A percentile compares a stretch with the other conserved stretches of the same genome.
Conservation (phyloP, 2,888 invertebrate genomes). For the Protonemura montana region DNA sequence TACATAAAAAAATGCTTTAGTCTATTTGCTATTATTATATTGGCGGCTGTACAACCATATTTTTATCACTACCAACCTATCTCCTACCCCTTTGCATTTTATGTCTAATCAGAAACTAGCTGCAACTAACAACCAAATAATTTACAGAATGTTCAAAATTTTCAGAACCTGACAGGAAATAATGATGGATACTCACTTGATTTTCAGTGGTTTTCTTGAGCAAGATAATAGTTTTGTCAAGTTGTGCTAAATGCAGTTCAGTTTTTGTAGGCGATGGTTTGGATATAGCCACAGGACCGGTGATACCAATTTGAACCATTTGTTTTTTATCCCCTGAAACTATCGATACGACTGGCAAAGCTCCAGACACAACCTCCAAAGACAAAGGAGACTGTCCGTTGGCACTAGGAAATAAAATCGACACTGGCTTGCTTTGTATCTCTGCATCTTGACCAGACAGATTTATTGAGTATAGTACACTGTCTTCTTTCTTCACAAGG, state of each 20-base stretch:
- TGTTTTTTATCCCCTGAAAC: slow-evolving; percentile 43
- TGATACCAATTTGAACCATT: background rate
- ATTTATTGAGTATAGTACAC: slow-evolving; percentile 69
- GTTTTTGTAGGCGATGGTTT: background rate
- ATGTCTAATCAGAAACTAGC: no score
- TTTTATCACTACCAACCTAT: no score
- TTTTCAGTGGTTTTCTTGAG: background rate
- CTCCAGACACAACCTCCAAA: slow-evolving; percentile 55
- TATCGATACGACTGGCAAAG: slow-evolving; percentile 55
- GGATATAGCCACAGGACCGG: slow-evolving; percentile 13
- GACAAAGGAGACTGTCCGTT: slow-evolving; percentile 56
- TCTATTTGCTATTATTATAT: no score
- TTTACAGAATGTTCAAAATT: no score
- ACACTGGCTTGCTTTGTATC: slow-evolving; percentile 55
- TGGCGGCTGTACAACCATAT: no score
- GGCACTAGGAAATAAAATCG: background rate
- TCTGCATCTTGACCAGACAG: slow-evolving; percentile 58
- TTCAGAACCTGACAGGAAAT: no score
- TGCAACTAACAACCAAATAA: no score
- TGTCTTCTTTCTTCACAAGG: slow-evolving; percentile 63
- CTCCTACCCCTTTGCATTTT: no score
- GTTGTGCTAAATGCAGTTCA: background rate
- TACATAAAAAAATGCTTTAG: no score
- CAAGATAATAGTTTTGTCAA: background rate
- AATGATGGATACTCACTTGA: background rate